phyloP scores from a whole-genome alignment of 2,888 invertebrate species.

The Amblyteles armatorius region DNA sequence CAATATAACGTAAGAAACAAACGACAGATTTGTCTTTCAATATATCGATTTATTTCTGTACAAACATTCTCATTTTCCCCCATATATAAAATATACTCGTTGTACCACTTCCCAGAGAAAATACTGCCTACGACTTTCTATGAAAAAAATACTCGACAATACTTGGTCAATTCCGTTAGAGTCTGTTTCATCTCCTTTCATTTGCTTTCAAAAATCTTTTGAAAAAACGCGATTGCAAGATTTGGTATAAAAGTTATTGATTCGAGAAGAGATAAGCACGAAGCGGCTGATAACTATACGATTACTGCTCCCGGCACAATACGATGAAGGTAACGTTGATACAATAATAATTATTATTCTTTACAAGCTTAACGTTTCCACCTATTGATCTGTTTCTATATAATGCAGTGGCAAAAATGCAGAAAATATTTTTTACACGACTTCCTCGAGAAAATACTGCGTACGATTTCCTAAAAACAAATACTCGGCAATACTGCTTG shows the following conservation, averaged over 20 bases:
- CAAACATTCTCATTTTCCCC: slow-evolving; percentile 45
- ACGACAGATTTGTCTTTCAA: slow-evolving; percentile 32
- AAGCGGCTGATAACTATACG: background rate
- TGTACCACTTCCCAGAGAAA: slow-evolving; percentile 8
- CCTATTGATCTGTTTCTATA: too few relatives aligned
- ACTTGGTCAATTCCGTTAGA: slow-evolving; percentile 24
- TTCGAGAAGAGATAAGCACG: background rate
- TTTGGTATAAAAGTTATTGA: background rate
- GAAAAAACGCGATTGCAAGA: slow-evolving; percentile 2
- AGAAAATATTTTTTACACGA: slow-evolving; percentile 49
- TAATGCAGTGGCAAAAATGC: too few relatives aligned
- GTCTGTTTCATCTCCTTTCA: background rate
- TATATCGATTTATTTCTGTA: slow-evolving; percentile 68
- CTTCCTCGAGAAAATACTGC: slow-evolving; percentile 61
- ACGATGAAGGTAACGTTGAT: slow-evolving; percentile 31
- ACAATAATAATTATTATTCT: background rate
- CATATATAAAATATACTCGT: slow-evolving; percentile 1
- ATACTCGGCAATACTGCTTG: slow-evolving; percentile 56
- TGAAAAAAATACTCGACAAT: slow-evolving; percentile 54
- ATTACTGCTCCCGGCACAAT: slow-evolving; percentile 2
- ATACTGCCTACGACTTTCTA: slow-evolving; percentile 54
- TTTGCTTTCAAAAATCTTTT: background rate
- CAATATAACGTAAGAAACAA: background rate
- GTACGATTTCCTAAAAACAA: slow-evolving; percentile 25
- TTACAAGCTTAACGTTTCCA: too few relatives aligned